Evolutionary conservation across 2,797 vertebrate genomes (phyloP).

Genomic region (Antennarius maculatus): DNA sequence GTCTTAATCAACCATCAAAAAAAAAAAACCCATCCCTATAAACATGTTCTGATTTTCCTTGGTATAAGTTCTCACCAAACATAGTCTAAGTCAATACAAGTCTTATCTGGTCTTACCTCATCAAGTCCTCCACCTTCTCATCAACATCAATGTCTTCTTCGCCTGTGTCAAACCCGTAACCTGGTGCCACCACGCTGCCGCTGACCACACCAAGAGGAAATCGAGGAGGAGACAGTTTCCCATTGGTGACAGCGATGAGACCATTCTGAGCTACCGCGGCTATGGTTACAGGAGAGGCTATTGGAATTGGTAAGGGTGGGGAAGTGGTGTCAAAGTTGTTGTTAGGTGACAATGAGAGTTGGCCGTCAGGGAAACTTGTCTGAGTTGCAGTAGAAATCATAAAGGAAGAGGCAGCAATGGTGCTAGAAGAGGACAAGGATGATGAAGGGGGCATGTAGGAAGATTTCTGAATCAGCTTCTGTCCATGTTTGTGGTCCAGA

Average conservation of each 20-base stretch:
- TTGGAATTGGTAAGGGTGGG: conserved; percentile 79
- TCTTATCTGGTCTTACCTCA: conserved; percentile 84
- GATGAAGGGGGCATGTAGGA: conserved; percentile 73
- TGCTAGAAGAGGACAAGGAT: conserved; percentile 59
- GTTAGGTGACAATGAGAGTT: conserved; percentile 88
- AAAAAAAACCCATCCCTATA: too few species aligned
- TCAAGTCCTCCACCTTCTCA: conserved; percentile 97
- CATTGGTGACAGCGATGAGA: conserved; percentile 85
- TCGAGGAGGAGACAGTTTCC: conserved; percentile 93
- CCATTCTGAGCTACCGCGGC: conserved; percentile 87
- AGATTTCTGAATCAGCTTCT: conserved; percentile 87
- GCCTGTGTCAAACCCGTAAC: conserved; percentile 90
- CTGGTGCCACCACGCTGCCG: conserved; percentile 57
- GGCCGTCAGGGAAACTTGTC: conserved; percentile 87
- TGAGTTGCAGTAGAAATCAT: conserved; percentile 91
- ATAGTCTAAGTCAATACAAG: too few species aligned
- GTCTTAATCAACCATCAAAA: too few species aligned
- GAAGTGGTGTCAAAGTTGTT: conserved; percentile 91
- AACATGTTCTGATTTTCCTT: too few species aligned
- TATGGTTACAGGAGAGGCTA: conserved; percentile 70
- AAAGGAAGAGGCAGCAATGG: conserved; percentile 76
- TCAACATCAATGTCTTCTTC: conserved; percentile 96
- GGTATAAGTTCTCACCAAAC: not conserved
- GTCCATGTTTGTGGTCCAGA: conserved; percentile 92
- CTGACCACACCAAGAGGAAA: conserved; percentile 87